Conservation (phyloP, 2,888 invertebrate species). For the Leucania comma region DNA sequence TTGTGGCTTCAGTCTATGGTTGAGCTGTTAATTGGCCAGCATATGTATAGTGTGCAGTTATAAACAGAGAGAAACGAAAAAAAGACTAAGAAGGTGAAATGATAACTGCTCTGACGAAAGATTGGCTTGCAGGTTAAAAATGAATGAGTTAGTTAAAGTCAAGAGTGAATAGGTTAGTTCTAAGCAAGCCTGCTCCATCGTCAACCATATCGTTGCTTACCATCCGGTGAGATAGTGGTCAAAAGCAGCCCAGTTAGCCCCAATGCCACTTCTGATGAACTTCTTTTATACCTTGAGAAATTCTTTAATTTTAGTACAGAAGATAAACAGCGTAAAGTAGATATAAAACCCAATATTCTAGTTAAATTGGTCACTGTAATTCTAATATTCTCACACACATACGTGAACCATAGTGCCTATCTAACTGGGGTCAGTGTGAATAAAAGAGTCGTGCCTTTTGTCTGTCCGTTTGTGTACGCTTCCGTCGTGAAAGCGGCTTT, state of each 20-base stretch:
- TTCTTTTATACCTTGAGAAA: neutral
- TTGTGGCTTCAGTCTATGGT: neutral
- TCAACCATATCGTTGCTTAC: no score
- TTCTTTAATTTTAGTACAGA: neutral
- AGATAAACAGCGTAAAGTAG: no score
- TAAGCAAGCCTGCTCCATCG: no score
- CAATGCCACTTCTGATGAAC: neutral
- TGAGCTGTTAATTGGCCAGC: neutral
- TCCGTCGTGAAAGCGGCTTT: constrained; percentile 84
- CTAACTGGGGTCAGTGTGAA: constrained; percentile 73
- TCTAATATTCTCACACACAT: constrained; percentile 42
- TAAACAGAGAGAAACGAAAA: neutral
- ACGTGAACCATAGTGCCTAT: constrained; percentile 45
- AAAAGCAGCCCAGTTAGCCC: neutral
- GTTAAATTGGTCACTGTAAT: constrained; percentile 17
- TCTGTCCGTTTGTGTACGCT: constrained; percentile 68
- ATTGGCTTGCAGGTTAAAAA: neutral
- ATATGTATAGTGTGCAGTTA: neutral
- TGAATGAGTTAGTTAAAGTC: neutral
- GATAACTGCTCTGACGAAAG: no score
- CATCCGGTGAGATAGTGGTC: no score
- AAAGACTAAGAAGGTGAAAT: neutral
- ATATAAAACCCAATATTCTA: neutral
- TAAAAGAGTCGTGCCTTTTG: constrained; percentile 77
- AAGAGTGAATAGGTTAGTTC: no score